These are phyloP conservation scores for Coranthus polyacanthus DNA, from an alignment of 2,797 vertebrate species.

Conservation along the genomic window DNA sequence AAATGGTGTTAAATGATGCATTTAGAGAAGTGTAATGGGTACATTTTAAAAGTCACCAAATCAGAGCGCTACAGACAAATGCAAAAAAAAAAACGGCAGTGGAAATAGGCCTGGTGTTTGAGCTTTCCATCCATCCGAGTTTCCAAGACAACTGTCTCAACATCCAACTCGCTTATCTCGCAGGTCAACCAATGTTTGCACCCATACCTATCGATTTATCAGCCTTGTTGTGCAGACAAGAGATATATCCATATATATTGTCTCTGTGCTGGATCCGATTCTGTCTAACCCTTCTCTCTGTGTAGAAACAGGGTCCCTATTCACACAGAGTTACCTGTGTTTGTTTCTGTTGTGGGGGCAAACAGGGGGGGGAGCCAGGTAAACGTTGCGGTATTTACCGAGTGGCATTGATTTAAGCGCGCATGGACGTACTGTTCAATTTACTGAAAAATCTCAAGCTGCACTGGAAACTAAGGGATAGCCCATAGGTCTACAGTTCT, in stretches of 20 bases:
- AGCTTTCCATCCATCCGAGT: constrained; percentile 58
- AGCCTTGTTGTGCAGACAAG: constrained; percentile 72
- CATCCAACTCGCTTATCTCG: constrained; percentile 84
- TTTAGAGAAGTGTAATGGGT: constrained; percentile 82
- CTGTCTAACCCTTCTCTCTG: constrained; percentile 2
- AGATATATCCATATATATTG: constrained; percentile 60
- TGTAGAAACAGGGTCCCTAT: constrained; percentile 18
- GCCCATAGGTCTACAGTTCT: constrained; percentile 57
- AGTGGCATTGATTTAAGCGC: constrained; percentile 82
- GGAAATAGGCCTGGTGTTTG: constrained; percentile 39
- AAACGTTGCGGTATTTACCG: constrained; percentile 80
- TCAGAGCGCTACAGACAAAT: constrained; percentile 25
- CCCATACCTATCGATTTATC: constrained; percentile 85
- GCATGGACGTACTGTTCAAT: constrained; percentile 69
- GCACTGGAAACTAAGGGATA: constrained; percentile 66
- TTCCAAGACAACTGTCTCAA: constrained; percentile 71
- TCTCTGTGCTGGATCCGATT: constrained; percentile 31
- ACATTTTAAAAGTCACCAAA: constrained; percentile 76
- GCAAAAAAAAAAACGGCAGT: constrained; percentile 25
- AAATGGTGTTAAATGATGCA: constrained; percentile 90
- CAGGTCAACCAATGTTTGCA: constrained; percentile 78
- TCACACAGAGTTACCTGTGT: constrained; percentile 37
- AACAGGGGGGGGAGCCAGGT: constrained; percentile 75
- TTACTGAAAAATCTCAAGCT: constrained; percentile 69
- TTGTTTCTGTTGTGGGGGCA: constrained; percentile 33